A percentile compares a stretch with the other conserved stretches of the same genome.
Conservation (phyloP, 2,113 vertebrate genomes). For the Ammospiza caudacuta region DNA sequence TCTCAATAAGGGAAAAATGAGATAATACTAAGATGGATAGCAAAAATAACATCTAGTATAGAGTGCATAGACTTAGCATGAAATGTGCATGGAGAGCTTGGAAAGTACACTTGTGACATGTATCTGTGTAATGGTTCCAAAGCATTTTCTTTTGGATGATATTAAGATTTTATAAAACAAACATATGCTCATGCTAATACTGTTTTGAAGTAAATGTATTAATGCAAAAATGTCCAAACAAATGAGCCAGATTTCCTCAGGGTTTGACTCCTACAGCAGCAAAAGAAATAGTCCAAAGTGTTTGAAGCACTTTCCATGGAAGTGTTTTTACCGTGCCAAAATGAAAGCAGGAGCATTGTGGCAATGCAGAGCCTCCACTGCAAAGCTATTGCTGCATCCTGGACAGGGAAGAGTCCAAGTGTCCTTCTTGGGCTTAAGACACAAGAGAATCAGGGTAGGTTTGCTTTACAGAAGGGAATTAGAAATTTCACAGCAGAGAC, state of each 20-base stretch:
- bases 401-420: not conserved
- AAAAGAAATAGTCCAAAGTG: constrained; percentile 7
- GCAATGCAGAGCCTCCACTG: not conserved
- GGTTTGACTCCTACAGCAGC: constrained; percentile 35
- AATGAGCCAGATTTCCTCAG: constrained; percentile 58
- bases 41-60: not conserved
- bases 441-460: not conserved
- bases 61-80: constrained; percentile 12
- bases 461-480: not conserved
- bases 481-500: not conserved
- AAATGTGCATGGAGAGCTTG: constrained; percentile 16
- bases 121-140: constrained; percentile 50
- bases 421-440: not conserved
- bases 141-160: constrained; percentile 57
- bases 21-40: not conserved
- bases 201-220: constrained; percentile 54
- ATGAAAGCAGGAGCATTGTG: not conserved
- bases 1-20: not conserved
- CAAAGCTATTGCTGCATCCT: not conserved
- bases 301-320: constrained; percentile 17
- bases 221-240: constrained; percentile 53
- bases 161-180: constrained; percentile 65
- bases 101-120: constrained; percentile 29
- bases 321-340: not conserved
- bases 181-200: constrained; percentile 54